phyloP scores from a whole-genome alignment of 2,797 vertebrate genomes.

The Myoxocephalus aenaeus region DNA sequence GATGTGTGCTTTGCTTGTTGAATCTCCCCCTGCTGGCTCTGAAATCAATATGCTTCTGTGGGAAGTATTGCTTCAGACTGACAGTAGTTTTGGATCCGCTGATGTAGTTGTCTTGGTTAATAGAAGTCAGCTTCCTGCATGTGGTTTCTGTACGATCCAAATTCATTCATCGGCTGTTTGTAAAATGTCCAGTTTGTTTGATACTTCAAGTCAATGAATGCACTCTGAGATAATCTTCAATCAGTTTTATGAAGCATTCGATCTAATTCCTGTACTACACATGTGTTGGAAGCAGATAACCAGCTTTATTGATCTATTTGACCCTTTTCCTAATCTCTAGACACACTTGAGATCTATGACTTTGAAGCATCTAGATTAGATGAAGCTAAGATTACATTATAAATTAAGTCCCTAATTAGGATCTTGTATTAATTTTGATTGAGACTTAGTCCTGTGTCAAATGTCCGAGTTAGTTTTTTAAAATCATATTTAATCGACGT shows the following conservation, averaged over 20 bases:
- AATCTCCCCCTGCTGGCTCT: constrained; percentile 22
- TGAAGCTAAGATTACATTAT: constrained; percentile 20
- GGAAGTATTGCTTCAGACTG: constrained; percentile 40
- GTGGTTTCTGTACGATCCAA: constrained; percentile 1
- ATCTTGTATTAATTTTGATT: background rate
- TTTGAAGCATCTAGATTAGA: constrained; percentile 44
- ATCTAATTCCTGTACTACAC: constrained; percentile 2
- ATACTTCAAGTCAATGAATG: background rate
- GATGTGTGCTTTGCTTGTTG: constrained; percentile 9
- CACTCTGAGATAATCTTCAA: background rate
- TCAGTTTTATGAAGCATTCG: constrained; percentile 1
- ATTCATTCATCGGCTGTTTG: background rate
- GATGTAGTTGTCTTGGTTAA: constrained; percentile 10
- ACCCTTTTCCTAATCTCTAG: constrained; percentile 42
- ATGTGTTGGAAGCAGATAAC: constrained; percentile 53
- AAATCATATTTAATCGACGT: background rate
- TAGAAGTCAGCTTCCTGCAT: constrained; percentile 6
- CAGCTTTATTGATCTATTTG: constrained; percentile 43
- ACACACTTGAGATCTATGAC: constrained; percentile 30
- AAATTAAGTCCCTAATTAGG: constrained; percentile 21
- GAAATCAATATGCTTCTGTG: constrained; percentile 43
- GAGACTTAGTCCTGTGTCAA: background rate
- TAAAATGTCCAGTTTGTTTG: constrained; percentile 23
- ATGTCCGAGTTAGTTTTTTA: background rate
- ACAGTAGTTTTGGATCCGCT: constrained; percentile 7